Percentiles rank a stretch among this genome's conserved stretches.
phyloP scores from a whole-genome alignment of 2,888 invertebrate genomes.

The Cheilosia variabilis region DNA sequence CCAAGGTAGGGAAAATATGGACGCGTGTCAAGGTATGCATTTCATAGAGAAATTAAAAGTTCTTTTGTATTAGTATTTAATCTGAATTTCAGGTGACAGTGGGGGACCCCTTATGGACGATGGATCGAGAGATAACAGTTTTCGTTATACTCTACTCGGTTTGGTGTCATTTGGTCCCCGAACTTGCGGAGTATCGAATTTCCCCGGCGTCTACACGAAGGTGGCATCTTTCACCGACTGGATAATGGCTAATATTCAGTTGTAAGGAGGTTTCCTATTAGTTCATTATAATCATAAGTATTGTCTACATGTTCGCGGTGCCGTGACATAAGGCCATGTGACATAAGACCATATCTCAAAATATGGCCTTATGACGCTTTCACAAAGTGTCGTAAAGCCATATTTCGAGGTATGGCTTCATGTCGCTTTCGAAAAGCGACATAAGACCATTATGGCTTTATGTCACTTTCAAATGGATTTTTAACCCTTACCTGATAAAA shows the following conservation, averaged over 20 bases:
- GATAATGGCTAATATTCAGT: constrained; percentile 80
- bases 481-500: too few species aligned
- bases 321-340: too few species aligned
- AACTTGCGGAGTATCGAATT: constrained; percentile 81
- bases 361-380: too few species aligned
- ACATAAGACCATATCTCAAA: too few species aligned
- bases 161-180: constrained; percentile 82
- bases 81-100: constrained; percentile 79
- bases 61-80: not conserved
- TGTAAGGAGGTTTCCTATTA: constrained; percentile 39
- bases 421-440: too few species aligned
- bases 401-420: too few species aligned
- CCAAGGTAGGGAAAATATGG: constrained; percentile 82
- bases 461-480: too few species aligned
- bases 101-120: constrained; percentile 83
- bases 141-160: constrained; percentile 79
- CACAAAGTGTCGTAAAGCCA: too few species aligned
- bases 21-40: constrained; percentile 81
- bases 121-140: constrained; percentile 73
- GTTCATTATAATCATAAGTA: constrained; percentile 44
- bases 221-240: constrained; percentile 83
- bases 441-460: too few species aligned
- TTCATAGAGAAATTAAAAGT: not conserved
- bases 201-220: constrained; percentile 84
- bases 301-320: constrained; percentile 18